phyloP scores from a whole-genome alignment of 2,797 vertebrate genomes.

The Esox lucius region DNA sequence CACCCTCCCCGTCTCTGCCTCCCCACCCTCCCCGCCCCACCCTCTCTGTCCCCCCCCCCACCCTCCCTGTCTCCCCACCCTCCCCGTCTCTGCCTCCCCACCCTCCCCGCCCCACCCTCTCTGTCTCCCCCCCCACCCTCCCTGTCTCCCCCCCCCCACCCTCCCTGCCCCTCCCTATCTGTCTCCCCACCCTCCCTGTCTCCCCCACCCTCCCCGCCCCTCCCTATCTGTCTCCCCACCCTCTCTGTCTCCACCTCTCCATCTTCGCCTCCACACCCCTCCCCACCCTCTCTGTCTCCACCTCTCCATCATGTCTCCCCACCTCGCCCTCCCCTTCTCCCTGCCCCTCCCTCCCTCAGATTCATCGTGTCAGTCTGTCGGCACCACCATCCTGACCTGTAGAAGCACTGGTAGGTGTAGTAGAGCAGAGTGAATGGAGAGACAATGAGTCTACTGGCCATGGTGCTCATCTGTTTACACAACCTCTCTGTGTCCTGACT shows the following conservation, averaged over 20 bases:
- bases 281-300: too few species aligned
- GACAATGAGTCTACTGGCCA: slow-evolving; percentile 86
- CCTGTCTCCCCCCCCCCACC: neutral
- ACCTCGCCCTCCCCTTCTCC: too few species aligned
- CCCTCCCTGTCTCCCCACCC: too few species aligned
- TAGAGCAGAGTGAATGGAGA: slow-evolving; percentile 91
- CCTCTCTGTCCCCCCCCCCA: too few species aligned
- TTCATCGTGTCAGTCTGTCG: neutral
- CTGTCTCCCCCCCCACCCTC: too few species aligned
- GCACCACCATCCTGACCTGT: slow-evolving; percentile 72
- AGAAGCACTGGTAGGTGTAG: slow-evolving; percentile 93
- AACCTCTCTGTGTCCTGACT: slow-evolving; percentile 94
- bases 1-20: neutral
- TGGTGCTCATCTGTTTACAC: slow-evolving; percentile 91
- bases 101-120: neutral
- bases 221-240: neutral
- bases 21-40: too few species aligned
- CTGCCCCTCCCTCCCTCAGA: neutral
- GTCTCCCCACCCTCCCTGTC: too few species aligned
- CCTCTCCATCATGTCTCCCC: too few species aligned
- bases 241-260: too few species aligned
- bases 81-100: neutral
- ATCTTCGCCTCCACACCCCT: neutral
- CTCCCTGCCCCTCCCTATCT: too few species aligned
- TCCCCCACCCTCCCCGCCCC: too few species aligned